phyloP scores from a whole-genome alignment of 2,113 vertebrate species.

The Drymodes brunneopygia region DNA sequence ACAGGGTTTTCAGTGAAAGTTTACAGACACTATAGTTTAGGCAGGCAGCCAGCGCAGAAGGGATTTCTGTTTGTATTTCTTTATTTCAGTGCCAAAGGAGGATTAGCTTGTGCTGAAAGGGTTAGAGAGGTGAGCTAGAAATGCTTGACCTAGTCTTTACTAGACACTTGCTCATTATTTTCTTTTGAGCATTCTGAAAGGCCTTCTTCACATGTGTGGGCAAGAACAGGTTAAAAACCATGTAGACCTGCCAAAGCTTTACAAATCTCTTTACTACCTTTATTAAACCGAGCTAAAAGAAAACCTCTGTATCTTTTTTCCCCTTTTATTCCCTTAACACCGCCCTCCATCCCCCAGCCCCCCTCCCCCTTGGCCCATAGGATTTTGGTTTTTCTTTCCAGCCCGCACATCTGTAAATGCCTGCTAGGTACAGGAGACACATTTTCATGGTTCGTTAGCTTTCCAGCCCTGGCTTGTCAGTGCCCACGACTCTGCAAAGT shows the following conservation, averaged over 20 bases:
- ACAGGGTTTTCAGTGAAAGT: background rate
- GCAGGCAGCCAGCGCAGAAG: conserved; percentile 4
- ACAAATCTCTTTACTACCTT: background rate
- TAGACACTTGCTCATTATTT: conserved; percentile 10
- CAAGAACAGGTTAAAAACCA: conserved; percentile 2
- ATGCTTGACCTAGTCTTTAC: background rate
- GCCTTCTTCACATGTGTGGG: background rate
- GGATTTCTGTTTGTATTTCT: conserved; percentile 9
- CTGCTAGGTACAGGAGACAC: background rate
- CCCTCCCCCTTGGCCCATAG: background rate
- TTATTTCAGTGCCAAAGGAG: conserved; percentile 36
- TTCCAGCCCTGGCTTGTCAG: background rate
- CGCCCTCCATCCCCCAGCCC: fast-evolving
- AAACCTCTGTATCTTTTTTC: background rate
- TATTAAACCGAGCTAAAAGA: conserved; percentile 5
- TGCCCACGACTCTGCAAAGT: background rate
- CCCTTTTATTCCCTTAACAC: background rate
- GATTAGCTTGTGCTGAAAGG: conserved; percentile 34
- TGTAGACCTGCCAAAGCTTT: background rate
- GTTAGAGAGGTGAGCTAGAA: conserved; percentile 35
- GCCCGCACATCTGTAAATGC: background rate
- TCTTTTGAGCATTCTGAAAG: background rate
- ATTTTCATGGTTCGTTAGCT: background rate
- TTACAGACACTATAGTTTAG: conserved; percentile 17
- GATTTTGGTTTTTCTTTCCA: background rate